A percentile compares a stretch with the other conserved stretches of the same genome.
phyloP scores from a whole-genome alignment of 2,888 invertebrate species.

The Eristalis pertinax region DNA sequence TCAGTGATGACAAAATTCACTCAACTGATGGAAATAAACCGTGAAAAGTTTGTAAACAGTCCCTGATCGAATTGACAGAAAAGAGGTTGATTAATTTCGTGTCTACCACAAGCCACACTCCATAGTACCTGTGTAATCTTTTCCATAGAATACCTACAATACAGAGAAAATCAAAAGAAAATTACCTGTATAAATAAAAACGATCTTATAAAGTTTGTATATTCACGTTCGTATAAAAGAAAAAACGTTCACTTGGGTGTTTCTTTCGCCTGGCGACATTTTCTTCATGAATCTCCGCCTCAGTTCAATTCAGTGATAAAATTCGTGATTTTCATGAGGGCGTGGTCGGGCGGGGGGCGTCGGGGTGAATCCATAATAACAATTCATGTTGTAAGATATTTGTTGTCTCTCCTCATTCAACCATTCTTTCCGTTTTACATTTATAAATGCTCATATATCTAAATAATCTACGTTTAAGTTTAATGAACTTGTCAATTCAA shows the following conservation, averaged over 20 bases:
- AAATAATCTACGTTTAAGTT: slow-evolving; percentile 66
- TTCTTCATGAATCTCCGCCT: slow-evolving; percentile 14
- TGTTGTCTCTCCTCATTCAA: slow-evolving; percentile 1
- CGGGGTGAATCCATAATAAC: slow-evolving; percentile 47
- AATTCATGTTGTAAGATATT: slow-evolving; percentile 16
- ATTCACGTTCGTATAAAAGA: slow-evolving; percentile 34
- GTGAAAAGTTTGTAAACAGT: no score
- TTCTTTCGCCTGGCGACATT: slow-evolving; percentile 62
- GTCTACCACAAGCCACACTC: slow-evolving; percentile 51
- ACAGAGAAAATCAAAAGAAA: slow-evolving; percentile 23
- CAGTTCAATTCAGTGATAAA: slow-evolving; percentile 30
- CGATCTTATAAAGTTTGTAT: slow-evolving; percentile 23
- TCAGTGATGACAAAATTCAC: no score
- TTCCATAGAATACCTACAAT: slow-evolving; percentile 31
- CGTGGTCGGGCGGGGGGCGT: not conserved
- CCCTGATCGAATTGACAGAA: no score
- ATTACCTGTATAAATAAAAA: not conserved
- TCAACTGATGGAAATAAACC: no score
- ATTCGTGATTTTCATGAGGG: slow-evolving; percentile 9
- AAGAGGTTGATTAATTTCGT: not conserved
- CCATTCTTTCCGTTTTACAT: slow-evolving; percentile 21
- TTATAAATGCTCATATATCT: slow-evolving; percentile 70
- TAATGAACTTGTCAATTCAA: slow-evolving; percentile 65
- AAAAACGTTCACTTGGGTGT: slow-evolving; percentile 46
- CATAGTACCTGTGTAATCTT: slow-evolving; percentile 13